Evolutionary conservation across 2,113 vertebrate genomes (phyloP).

Genomic region (Leucopternis melanops): DNA sequence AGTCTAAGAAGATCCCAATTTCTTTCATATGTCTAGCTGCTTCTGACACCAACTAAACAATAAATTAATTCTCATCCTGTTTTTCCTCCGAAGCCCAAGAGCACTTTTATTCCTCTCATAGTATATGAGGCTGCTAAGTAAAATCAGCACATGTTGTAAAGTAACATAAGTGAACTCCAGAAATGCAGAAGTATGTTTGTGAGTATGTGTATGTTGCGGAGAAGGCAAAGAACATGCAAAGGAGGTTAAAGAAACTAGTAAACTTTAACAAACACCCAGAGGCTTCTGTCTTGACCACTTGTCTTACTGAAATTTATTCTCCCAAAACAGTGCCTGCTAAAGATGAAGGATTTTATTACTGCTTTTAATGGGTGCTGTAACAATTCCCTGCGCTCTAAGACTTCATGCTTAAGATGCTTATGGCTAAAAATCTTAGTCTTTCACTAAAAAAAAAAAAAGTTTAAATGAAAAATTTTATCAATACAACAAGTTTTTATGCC

Average conservation of each 20-base stretch:
- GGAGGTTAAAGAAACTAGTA: neutral
- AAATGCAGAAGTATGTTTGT: neutral
- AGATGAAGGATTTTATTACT: neutral
- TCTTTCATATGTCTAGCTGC: neutral
- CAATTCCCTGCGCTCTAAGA: neutral
- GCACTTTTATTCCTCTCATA: neutral
- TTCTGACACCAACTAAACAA: slow-evolving; percentile 8
- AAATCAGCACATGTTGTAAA: neutral
- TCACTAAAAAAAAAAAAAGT: neutral
- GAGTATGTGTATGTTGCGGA: neutral
- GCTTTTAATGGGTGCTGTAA: neutral
- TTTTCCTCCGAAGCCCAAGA: slow-evolving; percentile 13
- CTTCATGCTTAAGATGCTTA: neutral
- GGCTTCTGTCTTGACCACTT: neutral
- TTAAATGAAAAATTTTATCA: neutral
- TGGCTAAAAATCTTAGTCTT: neutral
- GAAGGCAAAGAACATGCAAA: neutral
- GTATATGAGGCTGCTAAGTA: neutral
- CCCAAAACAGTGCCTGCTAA: neutral
- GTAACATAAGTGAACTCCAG: neutral
- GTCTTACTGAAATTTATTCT: neutral
- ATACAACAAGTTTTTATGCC: neutral
- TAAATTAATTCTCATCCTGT: neutral
- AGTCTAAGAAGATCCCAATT: neutral
- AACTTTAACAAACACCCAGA: neutral